Percentiles rank a stretch among this genome's conserved stretches.
These are phyloP conservation scores for Spilosoma lubricipeda DNA, from an alignment of 2,888 invertebrate genomes.

Conservation along the genomic window DNA sequence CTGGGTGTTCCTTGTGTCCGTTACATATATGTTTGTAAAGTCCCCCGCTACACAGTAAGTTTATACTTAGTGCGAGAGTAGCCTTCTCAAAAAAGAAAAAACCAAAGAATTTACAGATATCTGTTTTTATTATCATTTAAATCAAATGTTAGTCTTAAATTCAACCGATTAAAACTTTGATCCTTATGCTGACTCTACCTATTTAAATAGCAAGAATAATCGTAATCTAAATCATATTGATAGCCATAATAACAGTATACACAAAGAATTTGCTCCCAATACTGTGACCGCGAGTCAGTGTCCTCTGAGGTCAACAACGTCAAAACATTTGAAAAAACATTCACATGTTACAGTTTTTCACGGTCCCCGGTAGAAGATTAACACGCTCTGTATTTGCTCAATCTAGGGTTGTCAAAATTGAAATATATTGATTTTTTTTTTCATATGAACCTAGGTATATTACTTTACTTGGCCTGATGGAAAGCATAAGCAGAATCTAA, in stretches of 20 bases:
- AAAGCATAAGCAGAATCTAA: too few species aligned
- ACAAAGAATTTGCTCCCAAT: not conserved
- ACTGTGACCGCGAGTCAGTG: slow-evolving; percentile 23
- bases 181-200: not conserved
- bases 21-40: too few species aligned
- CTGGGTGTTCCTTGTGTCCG: too few species aligned
- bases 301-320: slow-evolving; percentile 30
- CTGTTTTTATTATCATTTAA: not conserved
- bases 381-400: slow-evolving; percentile 50
- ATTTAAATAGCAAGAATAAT: not conserved
- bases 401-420: not conserved
- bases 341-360: slow-evolving; percentile 55
- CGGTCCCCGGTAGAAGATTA: slow-evolving; percentile 33
- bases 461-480: too few species aligned
- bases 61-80: too few species aligned
- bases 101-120: too few species aligned
- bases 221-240: not conserved
- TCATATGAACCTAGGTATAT: too few species aligned
- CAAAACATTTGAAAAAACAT: slow-evolving; percentile 47
- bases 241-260: not conserved
- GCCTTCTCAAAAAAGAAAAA: too few species aligned
- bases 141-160: not conserved
- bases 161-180: not conserved
- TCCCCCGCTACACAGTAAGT: too few species aligned
- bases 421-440: not conserved